phyloP scores from a whole-genome alignment of 2,888 invertebrate genomes.

The Lingula anatina region DNA sequence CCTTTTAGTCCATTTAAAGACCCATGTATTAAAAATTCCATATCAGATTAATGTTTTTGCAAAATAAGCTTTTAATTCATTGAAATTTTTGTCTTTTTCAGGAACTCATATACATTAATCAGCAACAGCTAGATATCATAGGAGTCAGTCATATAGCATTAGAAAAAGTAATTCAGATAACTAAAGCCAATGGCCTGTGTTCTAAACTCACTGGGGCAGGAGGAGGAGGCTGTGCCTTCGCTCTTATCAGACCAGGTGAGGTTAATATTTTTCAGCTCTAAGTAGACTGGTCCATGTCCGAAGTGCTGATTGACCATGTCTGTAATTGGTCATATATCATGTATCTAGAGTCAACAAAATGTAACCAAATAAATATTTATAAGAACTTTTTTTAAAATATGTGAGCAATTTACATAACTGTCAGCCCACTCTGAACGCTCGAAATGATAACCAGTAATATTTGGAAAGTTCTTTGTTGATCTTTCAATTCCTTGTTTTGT shows the following conservation, averaged over 20 bases:
- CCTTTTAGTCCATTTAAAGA: too few relatives aligned
- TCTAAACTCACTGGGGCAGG: slow-evolving; percentile 97
- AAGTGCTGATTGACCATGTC: not conserved
- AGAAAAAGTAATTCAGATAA: slow-evolving; percentile 69
- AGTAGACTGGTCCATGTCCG: not conserved
- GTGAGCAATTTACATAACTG: too few relatives aligned
- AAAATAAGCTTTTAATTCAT: not conserved
- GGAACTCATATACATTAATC: slow-evolving; percentile 83
- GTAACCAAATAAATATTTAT: too few relatives aligned
- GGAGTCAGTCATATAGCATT: slow-evolving; percentile 85
- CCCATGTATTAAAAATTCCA: too few relatives aligned
- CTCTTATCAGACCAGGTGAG: slow-evolving; percentile 58
- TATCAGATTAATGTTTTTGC: too few relatives aligned
- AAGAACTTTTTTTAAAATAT: too few relatives aligned
- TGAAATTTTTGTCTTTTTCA: slow-evolving; percentile 42
- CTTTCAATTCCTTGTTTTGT: too few relatives aligned
- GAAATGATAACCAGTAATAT: too few relatives aligned
- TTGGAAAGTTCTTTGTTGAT: too few relatives aligned
- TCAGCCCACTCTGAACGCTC: too few relatives aligned
- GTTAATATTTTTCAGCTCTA: not conserved
- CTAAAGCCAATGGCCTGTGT: slow-evolving; percentile 63
- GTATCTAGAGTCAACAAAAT: too few relatives aligned
- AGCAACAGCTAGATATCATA: slow-evolving; percentile 72
- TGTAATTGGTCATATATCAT: too few relatives aligned
- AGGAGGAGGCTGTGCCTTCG: slow-evolving; percentile 84